Evolutionary conservation across 2,797 vertebrate genomes (phyloP), one percentile per base, ranked within the genome.

Genomic region (Euphonia xanthogaster): DNA sequence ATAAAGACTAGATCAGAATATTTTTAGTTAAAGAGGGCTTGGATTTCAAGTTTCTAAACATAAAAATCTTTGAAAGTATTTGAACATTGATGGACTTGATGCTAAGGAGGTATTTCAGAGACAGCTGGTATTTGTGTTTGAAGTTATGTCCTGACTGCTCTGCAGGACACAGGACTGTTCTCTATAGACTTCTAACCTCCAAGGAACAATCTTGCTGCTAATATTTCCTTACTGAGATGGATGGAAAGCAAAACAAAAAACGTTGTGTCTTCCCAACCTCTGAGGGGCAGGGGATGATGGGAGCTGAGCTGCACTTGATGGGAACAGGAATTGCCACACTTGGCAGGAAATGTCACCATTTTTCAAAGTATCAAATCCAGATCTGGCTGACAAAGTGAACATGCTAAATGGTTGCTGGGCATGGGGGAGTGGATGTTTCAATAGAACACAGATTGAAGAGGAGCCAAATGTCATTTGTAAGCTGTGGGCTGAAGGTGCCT

Each of bases 221-320:
- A 37, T 2, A 39, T 84, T 62, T 44, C 4, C 31, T 68, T 60
- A 7, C 7, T 51, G 31, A 83, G 6, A 5, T 11, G 2, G 4
- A 35, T 57, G 65, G 58, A 61, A 77, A 86, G 18, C 22, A 74
- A 63, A 83, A 7, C 24, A 80, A 57, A 88, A 86, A 86, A 7
- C 3, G 1, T 3, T 33, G 23, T 5, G 9, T 45, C 30, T 55
- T 86, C 48, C 33, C 35, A 40, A 0, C 19, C 25, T 75, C 54
- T 0, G 0, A 17, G 9, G 33, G 33, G 37, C 14, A 27, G 22
- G 14, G 7, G 28, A 7, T 62, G 66, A 7, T 8, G 33, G 18
- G 5, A 71, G 3, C 24, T 65, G 63, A 60, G 44, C 4, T 77
- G 23, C 19, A 1, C n/a, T 47, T 58, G 5, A 15, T 30, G 35